A percentile compares a stretch with the other conserved stretches of the same genome.
Conservation (phyloP, 2,888 invertebrate genomes). For the Stegophylla sp. region DNA sequence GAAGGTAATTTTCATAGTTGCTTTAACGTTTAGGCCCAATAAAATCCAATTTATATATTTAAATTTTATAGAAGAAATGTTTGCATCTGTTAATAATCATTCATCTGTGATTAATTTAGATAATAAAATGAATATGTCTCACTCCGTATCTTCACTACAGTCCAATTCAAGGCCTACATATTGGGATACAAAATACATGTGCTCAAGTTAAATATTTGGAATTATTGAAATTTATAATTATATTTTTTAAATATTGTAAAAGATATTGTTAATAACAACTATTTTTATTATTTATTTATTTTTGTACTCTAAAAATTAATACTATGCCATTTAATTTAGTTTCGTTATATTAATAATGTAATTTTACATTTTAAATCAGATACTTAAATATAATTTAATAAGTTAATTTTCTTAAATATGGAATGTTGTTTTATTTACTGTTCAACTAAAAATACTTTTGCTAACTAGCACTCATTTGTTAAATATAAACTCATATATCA, state of each 20-base stretch:
- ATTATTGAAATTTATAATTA: constrained; percentile 28
- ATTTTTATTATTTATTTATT: constrained; percentile 40
- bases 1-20: constrained; percentile 59
- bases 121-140: constrained; percentile 37
- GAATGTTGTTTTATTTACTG: background rate
- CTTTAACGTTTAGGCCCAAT: background rate
- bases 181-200: constrained; percentile 28
- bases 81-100: constrained; percentile 36
- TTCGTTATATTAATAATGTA: constrained; percentile 6
- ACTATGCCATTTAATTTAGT: constrained; percentile 16
- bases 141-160: constrained; percentile 7
- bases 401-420: constrained; percentile 5
- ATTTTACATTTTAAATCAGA: constrained; percentile 3
- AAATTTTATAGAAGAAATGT: constrained; percentile 33
- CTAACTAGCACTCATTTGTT: constrained; percentile 21
- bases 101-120: constrained; percentile 47
- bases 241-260: constrained; percentile 41
- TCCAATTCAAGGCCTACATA: constrained; percentile 28
- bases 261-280: constrained; percentile 23
- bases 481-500: constrained; percentile 5
- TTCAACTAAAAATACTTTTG: background rate
- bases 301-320: constrained; percentile 25
- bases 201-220: constrained; percentile 17
- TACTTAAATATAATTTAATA: background rate
- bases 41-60: background rate